Evolutionary conservation across 2,113 vertebrate genomes (phyloP).

Genomic region (Capreolus pygargus): DNA sequence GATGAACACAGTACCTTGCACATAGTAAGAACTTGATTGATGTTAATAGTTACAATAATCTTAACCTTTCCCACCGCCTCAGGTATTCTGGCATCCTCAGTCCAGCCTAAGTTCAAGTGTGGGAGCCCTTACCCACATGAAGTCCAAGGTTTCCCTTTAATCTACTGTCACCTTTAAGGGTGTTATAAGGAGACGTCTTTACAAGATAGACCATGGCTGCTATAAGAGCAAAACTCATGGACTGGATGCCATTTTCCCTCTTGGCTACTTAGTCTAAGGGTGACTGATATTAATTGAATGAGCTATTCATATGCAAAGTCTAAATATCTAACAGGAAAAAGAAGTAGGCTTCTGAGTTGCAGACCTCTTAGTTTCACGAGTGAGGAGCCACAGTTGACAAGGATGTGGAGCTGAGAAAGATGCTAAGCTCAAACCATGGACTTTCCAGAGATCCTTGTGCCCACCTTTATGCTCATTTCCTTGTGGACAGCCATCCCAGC

Average conservation of each 20-base stretch:
- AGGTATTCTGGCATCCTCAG: background rate
- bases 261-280: background rate
- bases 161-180: background rate
- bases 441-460: rapidly evolving
- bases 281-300: background rate
- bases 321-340: background rate
- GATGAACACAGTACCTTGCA: background rate
- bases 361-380: background rate
- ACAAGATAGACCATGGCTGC: background rate
- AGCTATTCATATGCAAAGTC: background rate
- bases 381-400: background rate
- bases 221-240: background rate
- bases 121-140: rapidly evolving
- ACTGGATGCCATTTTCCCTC: background rate
- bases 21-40: background rate
- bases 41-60: background rate
- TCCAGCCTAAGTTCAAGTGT: background rate
- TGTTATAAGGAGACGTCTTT: background rate
- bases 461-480: background rate
- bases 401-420: background rate
- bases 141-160: background rate
- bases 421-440: background rate
- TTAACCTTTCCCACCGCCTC: background rate
- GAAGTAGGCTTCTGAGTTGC: background rate
- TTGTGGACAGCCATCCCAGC: background rate